Percentiles rank a stretch among this genome's conserved stretches.
Conservation (phyloP, 2,113 vertebrate species). For the Semnornis frantzii region DNA sequence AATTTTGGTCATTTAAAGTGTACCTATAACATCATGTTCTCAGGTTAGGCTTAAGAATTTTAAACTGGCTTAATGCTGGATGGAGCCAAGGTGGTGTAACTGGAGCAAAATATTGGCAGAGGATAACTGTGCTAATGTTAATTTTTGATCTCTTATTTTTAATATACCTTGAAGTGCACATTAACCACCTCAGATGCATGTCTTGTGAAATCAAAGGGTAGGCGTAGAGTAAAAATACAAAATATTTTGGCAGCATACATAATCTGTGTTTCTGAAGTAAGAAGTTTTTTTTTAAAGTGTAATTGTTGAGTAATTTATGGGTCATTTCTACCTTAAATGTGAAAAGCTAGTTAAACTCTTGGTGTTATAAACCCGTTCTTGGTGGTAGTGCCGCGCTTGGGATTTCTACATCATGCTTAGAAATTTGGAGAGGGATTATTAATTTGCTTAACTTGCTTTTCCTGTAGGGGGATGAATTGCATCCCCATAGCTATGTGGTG, state of each 20-base stretch:
- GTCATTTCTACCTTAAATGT: background rate
- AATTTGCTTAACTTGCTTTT: background rate
- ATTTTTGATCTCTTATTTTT: conserved; percentile 34
- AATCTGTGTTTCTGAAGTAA: background rate
- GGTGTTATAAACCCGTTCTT: accelerated
- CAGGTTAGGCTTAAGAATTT: background rate
- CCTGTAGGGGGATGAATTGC: too few relatives aligned
- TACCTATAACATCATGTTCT: background rate
- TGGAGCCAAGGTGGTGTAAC: background rate
- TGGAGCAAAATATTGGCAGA: conserved; percentile 5
- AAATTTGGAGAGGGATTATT: background rate
- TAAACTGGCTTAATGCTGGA: background rate
- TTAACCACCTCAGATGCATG: conserved; percentile 8
- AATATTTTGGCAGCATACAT: background rate
- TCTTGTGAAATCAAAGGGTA: conserved; percentile 34
- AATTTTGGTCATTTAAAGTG: background rate
- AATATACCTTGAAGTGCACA: conserved; percentile 1
- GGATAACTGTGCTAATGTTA: background rate
- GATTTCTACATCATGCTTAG: background rate
- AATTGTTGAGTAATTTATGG: background rate
- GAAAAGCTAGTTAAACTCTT: background rate
- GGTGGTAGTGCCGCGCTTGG: background rate
- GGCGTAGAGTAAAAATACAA: background rate
- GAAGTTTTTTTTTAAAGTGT: background rate
- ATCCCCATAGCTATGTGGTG: accelerated